Conservation (phyloP, 2,113 vertebrate species). For the Pachypanchax playfairii region DNA sequence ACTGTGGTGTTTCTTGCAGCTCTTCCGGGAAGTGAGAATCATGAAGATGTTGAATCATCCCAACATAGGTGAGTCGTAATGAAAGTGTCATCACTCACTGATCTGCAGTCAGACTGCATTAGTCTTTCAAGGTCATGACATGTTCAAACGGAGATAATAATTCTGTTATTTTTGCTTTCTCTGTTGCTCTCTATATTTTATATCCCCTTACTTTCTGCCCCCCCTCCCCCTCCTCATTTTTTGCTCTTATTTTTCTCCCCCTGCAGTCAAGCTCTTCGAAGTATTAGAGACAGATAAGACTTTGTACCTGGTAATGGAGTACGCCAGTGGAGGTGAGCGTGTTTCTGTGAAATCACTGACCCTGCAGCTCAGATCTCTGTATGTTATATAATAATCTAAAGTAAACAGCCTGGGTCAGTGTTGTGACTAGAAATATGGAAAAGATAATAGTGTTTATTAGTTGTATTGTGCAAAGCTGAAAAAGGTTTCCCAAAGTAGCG, state of each 20-base stretch:
- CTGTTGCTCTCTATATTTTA: not conserved
- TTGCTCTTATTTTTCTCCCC: conserved; percentile 19
- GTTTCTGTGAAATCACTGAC: conserved; percentile 35
- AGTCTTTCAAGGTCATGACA: conserved; percentile 1
- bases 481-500: too few species aligned
- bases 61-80: conserved; percentile 89
- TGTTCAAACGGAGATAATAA: not conserved
- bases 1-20: conserved; percentile 72
- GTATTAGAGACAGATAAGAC: conserved; percentile 97
- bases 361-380: conserved; percentile 22
- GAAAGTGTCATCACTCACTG: conserved; percentile 6
- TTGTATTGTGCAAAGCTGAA: too few species aligned
- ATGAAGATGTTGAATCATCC: conserved; percentile 97
- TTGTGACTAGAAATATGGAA: not conserved
- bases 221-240: not conserved
- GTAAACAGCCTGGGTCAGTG: not conserved
- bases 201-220: not conserved
- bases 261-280: conserved; percentile 93
- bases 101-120: not conserved
- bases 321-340: conserved; percentile 89
- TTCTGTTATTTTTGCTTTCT: conserved; percentile 5
- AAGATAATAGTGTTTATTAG: too few species aligned
- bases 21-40: conserved; percentile 94
- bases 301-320: conserved; percentile 94
- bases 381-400: conserved; percentile 10